Evolutionary conservation across 1,140 invertebrate genomes (phyloP).

Genomic region (Vanessa atalanta): DNA sequence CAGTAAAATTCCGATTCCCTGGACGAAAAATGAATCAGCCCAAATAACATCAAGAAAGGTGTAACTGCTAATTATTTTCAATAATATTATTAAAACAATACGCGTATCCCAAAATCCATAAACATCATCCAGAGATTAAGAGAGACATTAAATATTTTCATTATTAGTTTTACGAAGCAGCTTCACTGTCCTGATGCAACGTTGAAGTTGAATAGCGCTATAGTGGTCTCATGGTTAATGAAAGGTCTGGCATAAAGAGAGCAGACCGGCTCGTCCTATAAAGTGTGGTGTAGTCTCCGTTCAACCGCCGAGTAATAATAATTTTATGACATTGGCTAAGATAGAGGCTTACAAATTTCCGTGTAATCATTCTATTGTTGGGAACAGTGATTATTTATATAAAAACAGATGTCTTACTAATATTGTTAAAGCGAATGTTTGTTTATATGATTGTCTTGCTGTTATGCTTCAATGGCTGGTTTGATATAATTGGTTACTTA

Average conservation of each 20-base stretch:
- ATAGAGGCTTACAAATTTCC: too few relatives aligned
- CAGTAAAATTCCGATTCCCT: too few relatives aligned
- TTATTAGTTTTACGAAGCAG: neutral
- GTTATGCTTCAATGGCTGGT: too few relatives aligned
- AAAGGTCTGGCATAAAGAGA: constrained; percentile 16
- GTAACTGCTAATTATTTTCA: too few relatives aligned
- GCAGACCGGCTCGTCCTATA: constrained; percentile 4
- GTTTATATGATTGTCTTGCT: too few relatives aligned
- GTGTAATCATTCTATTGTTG: too few relatives aligned
- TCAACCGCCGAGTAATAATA: neutral
- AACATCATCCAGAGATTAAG: constrained; percentile 11
- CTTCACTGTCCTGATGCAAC: constrained; percentile 1
- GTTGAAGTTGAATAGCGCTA: constrained; percentile 16
- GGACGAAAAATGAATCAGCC: too few relatives aligned
- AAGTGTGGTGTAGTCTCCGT: neutral
- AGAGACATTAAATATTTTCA: constrained; percentile 18
- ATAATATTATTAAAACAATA: neutral
- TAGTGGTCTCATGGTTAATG: constrained; percentile 20
- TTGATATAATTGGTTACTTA: too few relatives aligned
- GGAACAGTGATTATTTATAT: too few relatives aligned
- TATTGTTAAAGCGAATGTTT: too few relatives aligned
- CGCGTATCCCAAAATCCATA: neutral
- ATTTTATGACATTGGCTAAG: neutral
- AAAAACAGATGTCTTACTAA: too few relatives aligned
- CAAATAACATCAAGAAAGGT: too few relatives aligned